Conservation (phyloP, 2,113 vertebrate genomes). For the Forbesichthys papilliferus region DNA sequence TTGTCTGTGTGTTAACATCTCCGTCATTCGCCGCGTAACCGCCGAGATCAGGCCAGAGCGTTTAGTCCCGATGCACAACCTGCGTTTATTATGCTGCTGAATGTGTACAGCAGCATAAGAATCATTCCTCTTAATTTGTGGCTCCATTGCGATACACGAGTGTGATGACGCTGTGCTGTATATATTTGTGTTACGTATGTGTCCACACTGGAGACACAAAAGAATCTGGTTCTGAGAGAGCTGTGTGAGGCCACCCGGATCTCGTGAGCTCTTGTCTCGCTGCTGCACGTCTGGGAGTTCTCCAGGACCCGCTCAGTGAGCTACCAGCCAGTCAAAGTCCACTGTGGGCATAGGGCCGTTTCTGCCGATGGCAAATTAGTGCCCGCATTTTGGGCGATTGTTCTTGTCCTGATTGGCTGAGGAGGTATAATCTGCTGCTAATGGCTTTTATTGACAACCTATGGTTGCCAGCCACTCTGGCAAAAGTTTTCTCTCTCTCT, state of each 20-base stretch:
- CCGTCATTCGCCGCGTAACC: constrained; percentile 32
- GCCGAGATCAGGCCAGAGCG: constrained; percentile 19
- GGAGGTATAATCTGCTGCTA: no score
- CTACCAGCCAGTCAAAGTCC: no score
- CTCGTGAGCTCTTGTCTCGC: no score
- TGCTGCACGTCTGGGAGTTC: no score
- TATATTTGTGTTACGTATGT: constrained; percentile 39
- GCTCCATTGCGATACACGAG: constrained; percentile 41
- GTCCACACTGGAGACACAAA: constrained; percentile 39
- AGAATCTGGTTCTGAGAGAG: constrained; percentile 32
- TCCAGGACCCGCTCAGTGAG: no score
- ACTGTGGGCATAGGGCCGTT: no score
- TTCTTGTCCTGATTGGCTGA: no score
- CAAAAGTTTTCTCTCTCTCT: no score
- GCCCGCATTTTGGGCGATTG: no score
- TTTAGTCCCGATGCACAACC: constrained; percentile 43
- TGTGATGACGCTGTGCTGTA: constrained; percentile 32
- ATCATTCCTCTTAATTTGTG: constrained; percentile 50
- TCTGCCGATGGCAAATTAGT: no score
- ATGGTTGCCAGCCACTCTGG: no score
- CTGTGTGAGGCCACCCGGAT: neutral
- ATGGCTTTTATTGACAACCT: no score
- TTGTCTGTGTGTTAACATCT: constrained; percentile 50
- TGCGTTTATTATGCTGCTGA: constrained; percentile 25
- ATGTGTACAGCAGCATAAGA: constrained; percentile 30